phyloP scores from a whole-genome alignment of 2,888 invertebrate species.

The Luperina testacea region DNA sequence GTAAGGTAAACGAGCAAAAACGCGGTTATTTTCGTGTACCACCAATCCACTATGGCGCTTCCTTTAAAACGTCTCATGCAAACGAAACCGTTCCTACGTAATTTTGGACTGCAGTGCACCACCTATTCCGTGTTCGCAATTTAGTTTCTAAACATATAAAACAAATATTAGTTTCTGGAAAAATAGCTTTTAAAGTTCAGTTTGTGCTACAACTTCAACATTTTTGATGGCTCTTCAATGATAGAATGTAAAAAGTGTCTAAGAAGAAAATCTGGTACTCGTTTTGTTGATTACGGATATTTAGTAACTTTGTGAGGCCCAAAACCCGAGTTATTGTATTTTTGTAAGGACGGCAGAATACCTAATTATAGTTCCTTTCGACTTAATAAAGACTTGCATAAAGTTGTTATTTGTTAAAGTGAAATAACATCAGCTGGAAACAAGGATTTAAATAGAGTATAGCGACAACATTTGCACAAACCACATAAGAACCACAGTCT shows the following conservation, averaged over 20 bases:
- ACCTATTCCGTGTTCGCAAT: not conserved
- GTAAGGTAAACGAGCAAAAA: not conserved
- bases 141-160: not conserved
- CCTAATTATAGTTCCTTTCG: not conserved
- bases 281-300: too few species aligned
- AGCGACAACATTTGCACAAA: not conserved
- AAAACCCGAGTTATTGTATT: too few species aligned
- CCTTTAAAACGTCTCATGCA: not conserved
- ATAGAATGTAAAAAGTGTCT: too few species aligned
- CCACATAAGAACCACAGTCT: not conserved
- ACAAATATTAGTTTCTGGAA: not conserved
- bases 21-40: not conserved
- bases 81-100: not conserved
- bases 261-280: too few species aligned
- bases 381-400: not conserved
- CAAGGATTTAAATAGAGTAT: not conserved
- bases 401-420: not conserved
- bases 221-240: not conserved
- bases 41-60: not conserved
- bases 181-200: not conserved
- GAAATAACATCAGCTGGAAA: not conserved
- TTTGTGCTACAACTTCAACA: not conserved
- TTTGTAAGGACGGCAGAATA: not conserved
- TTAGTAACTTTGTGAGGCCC: too few species aligned
- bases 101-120: constrained; percentile 13